phyloP scores from a whole-genome alignment of 2,888 invertebrate genomes.

The Pilophorus perplexus region DNA sequence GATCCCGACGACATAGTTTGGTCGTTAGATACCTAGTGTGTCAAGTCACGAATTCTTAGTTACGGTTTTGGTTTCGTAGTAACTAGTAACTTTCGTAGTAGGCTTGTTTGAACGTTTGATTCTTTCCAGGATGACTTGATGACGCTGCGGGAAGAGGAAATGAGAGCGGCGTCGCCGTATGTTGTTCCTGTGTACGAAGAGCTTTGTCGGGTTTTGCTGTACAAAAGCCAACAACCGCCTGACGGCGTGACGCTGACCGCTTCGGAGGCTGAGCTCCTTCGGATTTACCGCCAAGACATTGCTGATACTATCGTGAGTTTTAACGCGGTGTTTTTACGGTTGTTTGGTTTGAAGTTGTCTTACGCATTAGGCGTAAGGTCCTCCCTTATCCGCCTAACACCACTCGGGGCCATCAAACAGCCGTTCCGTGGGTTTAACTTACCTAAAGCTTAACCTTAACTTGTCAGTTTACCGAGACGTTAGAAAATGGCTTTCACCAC shows the following conservation, averaged over 20 bases:
- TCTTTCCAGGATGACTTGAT: conserved; percentile 49
- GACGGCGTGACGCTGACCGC: conserved; percentile 62
- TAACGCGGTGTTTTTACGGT: background rate
- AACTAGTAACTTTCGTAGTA: too few species aligned
- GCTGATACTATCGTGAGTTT: conserved; percentile 72
- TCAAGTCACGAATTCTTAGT: too few species aligned
- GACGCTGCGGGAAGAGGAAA: conserved; percentile 47
- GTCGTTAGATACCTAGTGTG: too few species aligned
- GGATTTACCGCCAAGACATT: conserved; percentile 84
- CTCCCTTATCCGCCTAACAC: background rate
- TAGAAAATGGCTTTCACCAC: too few species aligned
- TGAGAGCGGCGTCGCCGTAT: conserved; percentile 53
- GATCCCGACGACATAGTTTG: too few species aligned
- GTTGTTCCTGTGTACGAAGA: conserved; percentile 77
- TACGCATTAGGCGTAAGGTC: background rate
- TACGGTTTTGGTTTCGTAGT: too few species aligned
- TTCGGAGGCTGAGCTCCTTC: conserved; percentile 81
- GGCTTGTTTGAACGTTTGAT: too few species aligned
- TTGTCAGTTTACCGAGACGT: too few species aligned
- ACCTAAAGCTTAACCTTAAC: too few species aligned
- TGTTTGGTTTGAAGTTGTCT: background rate
- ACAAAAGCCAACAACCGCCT: conserved; percentile 74
- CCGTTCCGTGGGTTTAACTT: too few species aligned
- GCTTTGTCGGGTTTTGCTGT: conserved; percentile 66
- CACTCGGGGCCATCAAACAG: background rate